A percentile compares a stretch with the other conserved stretches of the same genome.
phyloP scores from a whole-genome alignment of 2,797 vertebrate genomes.

The Phoeniculus purpureus region DNA sequence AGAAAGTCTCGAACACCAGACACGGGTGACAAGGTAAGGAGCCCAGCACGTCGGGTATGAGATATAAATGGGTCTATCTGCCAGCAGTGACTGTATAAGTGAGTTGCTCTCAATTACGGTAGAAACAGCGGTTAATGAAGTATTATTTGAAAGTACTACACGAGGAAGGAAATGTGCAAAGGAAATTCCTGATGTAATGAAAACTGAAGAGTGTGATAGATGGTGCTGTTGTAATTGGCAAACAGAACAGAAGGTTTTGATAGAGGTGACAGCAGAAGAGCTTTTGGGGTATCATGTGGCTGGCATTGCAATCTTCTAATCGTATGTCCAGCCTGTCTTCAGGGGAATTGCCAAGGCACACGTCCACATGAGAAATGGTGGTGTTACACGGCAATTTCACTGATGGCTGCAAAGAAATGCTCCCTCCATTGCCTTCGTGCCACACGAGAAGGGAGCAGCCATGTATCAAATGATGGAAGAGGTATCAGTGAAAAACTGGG shows the following conservation, averaged over 20 bases:
- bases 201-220: conserved; percentile 28
- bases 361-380: not conserved
- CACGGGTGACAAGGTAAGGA: conserved; percentile 41
- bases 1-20: conserved; percentile 1
- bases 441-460: not conserved
- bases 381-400: not conserved
- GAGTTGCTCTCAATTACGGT: conserved; percentile 46
- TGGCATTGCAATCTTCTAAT: conserved; percentile 39
- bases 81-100: conserved; percentile 26
- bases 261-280: conserved; percentile 6
- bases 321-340: conserved; percentile 25
- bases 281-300: conserved; percentile 14
- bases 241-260: conserved; percentile 1
- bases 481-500: not conserved
- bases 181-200: conserved; percentile 39
- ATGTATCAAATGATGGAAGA: not conserved
- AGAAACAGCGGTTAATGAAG: conserved; percentile 59
- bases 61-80: conserved; percentile 43
- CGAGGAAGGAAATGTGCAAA: conserved; percentile 7
- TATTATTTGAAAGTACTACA: conserved; percentile 14
- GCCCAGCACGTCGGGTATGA: not conserved
- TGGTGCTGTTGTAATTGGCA: conserved; percentile 35
- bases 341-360: conserved; percentile 30
- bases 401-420: conserved; percentile 22
- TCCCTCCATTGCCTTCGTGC: not conserved